These are phyloP conservation scores for Pammene aurita DNA, from an alignment of 2,888 invertebrate species.

Conservation along the genomic window DNA sequence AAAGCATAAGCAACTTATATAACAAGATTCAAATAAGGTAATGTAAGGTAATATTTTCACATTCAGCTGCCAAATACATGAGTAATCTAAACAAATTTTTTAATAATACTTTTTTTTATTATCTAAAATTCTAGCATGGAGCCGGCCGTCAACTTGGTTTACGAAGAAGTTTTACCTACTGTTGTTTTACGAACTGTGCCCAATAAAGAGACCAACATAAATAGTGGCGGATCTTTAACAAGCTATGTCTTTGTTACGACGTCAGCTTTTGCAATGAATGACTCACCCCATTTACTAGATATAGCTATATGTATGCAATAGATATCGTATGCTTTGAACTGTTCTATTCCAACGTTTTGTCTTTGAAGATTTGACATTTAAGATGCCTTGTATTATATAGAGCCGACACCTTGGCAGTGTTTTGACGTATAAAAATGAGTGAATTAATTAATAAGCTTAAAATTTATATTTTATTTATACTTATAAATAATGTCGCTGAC, in stretches of 20 bases:
- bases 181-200: slow-evolving; percentile 16
- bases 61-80: too few relatives aligned
- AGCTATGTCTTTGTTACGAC: slow-evolving; percentile 55
- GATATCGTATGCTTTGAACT: background rate
- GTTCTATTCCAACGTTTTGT: background rate
- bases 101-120: too few relatives aligned
- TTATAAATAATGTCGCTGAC: slow-evolving; percentile 30
- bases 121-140: too few relatives aligned
- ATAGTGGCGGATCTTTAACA: slow-evolving; percentile 60
- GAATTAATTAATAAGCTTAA: too few relatives aligned
- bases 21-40: too few relatives aligned
- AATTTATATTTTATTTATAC: slow-evolving; percentile 5
- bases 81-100: too few relatives aligned
- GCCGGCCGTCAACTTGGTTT: too few relatives aligned
- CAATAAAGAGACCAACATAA: slow-evolving; percentile 50
- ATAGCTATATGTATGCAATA: background rate
- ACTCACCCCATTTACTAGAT: slow-evolving; percentile 51
- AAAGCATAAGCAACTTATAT: too few relatives aligned
- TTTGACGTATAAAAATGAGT: too few relatives aligned
- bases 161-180: too few relatives aligned
- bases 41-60: too few relatives aligned
- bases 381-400: background rate
- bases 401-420: too few relatives aligned
- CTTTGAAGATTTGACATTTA: background rate
- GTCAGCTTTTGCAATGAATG: slow-evolving; percentile 61